Percentiles rank a stretch among this genome's conserved stretches.
phyloP scores from a whole-genome alignment of 1,140 invertebrate genomes.

The Neomicropteryx cornuta region DNA sequence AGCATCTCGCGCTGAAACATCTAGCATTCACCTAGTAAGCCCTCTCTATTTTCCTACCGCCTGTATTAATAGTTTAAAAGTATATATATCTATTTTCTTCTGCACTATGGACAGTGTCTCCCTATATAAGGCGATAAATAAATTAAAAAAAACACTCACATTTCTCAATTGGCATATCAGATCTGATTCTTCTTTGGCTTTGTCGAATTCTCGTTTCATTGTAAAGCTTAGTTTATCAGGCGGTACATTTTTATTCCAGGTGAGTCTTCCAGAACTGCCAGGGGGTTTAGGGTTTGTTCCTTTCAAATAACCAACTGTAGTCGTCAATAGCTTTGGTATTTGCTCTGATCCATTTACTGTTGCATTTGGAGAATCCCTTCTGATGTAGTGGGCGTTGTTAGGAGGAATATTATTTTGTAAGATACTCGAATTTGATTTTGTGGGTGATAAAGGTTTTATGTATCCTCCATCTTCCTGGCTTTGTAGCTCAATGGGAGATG shows the following conservation, averaged over 20 bases:
- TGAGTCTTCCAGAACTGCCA: conserved; percentile 39
- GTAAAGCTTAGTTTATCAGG: conserved; percentile 78
- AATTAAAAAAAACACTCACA: conserved; percentile 42
- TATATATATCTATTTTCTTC: too few species aligned
- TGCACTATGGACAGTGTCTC: too few species aligned
- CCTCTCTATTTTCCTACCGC: too few species aligned
- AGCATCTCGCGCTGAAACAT: too few species aligned
- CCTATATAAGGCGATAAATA: too few species aligned
- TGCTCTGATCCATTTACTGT: conserved; percentile 27
- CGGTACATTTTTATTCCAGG: conserved; percentile 60
- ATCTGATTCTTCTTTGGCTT: conserved; percentile 80
- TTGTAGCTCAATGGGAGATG: too few species aligned
- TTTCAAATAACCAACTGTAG: conserved; percentile 44
- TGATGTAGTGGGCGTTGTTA: conserved; percentile 27
- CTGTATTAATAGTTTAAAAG: too few species aligned
- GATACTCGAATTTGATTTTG: conserved; percentile 44
- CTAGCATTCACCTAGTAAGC: too few species aligned
- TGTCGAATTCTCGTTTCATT: conserved; percentile 82
- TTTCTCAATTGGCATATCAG: conserved; percentile 71
- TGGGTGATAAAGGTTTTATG: conserved; percentile 60
- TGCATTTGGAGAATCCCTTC: conserved; percentile 22
- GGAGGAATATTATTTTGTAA: conserved; percentile 41
- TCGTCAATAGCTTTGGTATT: conserved; percentile 42
- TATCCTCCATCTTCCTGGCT: conserved; percentile 45
- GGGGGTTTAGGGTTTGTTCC: conserved; percentile 36